Evolutionary conservation across 1,140 invertebrate species (phyloP).

Genomic region (Lysiphlebus fabarum): DNA sequence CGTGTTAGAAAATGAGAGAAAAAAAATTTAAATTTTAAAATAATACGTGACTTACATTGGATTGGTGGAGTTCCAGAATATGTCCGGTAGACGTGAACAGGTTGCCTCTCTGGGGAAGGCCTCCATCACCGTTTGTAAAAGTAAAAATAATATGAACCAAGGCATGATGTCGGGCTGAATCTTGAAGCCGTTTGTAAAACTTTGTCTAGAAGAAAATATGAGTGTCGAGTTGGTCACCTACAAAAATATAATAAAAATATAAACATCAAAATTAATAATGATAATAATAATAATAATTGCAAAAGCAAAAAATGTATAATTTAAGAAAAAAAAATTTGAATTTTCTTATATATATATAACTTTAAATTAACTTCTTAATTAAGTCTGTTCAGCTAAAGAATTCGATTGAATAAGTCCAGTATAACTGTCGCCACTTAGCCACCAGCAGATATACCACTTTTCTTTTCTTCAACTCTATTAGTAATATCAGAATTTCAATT

Average conservation of each 20-base stretch:
- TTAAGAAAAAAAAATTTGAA: background rate
- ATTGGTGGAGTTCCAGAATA: slow-evolving; percentile 63
- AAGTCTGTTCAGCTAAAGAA: slow-evolving; percentile 1
- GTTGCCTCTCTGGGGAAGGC: slow-evolving; percentile 56
- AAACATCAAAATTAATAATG: slow-evolving; percentile 29
- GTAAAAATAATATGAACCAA: slow-evolving; percentile 57
- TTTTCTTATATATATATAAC: too few species aligned
- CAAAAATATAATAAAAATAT: slow-evolving; percentile 10
- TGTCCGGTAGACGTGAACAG: slow-evolving; percentile 57
- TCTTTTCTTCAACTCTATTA: too few species aligned
- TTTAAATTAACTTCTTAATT: background rate
- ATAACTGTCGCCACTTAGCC: too few species aligned
- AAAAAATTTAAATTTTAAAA: background rate
- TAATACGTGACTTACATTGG: slow-evolving; percentile 54
- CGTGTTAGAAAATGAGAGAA: slow-evolving; percentile 17
- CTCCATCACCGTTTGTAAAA: slow-evolving; percentile 57
- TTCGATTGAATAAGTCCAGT: too few species aligned
- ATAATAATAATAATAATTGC: background rate
- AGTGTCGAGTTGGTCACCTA: slow-evolving; percentile 37
- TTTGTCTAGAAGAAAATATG: slow-evolving; percentile 30
- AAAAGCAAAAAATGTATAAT: too few species aligned
- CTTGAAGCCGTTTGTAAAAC: slow-evolving; percentile 47
- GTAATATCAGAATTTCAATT: too few species aligned
- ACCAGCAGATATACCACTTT: too few species aligned
- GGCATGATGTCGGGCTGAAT: slow-evolving; percentile 55